Percentiles rank a stretch among this genome's conserved stretches.
Conservation (phyloP, 2,113 vertebrate species). For the Bubo scandiacus region DNA sequence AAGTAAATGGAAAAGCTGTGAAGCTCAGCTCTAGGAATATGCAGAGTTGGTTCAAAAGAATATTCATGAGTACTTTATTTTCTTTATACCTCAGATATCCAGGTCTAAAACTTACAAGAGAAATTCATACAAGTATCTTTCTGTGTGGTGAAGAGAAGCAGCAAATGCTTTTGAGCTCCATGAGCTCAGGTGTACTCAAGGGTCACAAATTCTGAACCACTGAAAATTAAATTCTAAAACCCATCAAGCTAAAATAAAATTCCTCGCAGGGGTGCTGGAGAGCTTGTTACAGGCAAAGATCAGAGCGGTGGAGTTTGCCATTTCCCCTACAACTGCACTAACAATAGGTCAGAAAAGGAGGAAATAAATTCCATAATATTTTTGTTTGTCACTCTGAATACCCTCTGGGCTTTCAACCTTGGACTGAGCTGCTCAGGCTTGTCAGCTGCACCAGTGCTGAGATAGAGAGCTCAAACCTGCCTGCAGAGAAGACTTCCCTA, state of each 20-base stretch:
- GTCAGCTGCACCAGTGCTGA: background rate
- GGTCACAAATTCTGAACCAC: background rate
- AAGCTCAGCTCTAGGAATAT: background rate
- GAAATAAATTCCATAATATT: background rate
- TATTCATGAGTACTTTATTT: background rate
- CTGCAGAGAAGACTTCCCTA: background rate
- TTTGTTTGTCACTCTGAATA: background rate
- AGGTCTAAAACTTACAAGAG: background rate
- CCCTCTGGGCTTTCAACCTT: background rate
- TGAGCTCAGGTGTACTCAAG: background rate
- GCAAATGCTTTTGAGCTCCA: background rate
- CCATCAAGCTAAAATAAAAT: conserved; percentile 7
- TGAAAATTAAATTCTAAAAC: conserved; percentile 27
- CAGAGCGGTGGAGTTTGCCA: background rate
- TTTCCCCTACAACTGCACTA: background rate
- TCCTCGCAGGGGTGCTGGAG: background rate
- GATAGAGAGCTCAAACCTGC: background rate
- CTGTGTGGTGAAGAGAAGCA: background rate
- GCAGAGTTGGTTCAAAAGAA: background rate
- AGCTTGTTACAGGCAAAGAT: background rate
- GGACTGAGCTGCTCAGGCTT: background rate
- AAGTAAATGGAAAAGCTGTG: background rate
- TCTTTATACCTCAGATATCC: background rate
- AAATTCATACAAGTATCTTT: background rate
- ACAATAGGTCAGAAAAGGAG: conserved; percentile 1